A percentile compares a stretch with the other conserved stretches of the same genome.
Evolutionary conservation across 1,140 invertebrate species (phyloP).

Genomic region (Halictus rubicundus): DNA sequence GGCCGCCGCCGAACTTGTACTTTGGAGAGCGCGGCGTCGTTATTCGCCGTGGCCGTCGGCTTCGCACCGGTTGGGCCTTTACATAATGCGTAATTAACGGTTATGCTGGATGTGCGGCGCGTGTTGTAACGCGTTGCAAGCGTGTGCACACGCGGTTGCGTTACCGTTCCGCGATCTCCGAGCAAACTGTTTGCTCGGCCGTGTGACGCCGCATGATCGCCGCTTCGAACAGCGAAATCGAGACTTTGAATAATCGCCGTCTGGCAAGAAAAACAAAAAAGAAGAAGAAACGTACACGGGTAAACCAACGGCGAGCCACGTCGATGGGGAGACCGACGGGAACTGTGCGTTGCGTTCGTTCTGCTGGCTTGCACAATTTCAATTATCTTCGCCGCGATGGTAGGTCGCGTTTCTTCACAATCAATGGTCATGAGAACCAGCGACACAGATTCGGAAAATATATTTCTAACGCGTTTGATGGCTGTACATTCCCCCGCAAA

Average conservation of each 20-base stretch:
- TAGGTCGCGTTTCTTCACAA: not conserved
- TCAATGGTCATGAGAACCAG: not conserved
- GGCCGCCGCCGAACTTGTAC: not conserved
- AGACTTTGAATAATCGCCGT: not conserved
- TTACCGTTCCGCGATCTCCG: constrained; percentile 52
- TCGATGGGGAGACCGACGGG: not conserved
- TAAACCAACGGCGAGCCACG: no score
- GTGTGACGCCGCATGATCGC: constrained; percentile 6
- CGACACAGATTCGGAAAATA: no score
- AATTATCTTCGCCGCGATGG: not conserved
- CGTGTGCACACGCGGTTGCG: constrained; percentile 32
- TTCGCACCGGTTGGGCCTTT: constrained; percentile 17
- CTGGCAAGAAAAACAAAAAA: not conserved
- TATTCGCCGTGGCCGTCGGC: constrained; percentile 11
- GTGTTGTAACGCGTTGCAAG: constrained; percentile 59
- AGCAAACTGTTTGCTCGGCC: constrained; percentile 12
- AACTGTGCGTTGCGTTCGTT: not conserved
- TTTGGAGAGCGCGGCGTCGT: not conserved
- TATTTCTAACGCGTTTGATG: no score
- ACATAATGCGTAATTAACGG: constrained; percentile 66
- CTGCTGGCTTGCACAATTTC: constrained; percentile 1
- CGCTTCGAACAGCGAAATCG: constrained; percentile 21
- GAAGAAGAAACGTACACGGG: not conserved
- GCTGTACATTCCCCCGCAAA: no score
- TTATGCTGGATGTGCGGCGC: constrained; percentile 39